Evolutionary conservation across 2,888 invertebrate species (phyloP), one percentile per base, ranked within the genome.

Genomic region (Eledona agricola): DNA sequence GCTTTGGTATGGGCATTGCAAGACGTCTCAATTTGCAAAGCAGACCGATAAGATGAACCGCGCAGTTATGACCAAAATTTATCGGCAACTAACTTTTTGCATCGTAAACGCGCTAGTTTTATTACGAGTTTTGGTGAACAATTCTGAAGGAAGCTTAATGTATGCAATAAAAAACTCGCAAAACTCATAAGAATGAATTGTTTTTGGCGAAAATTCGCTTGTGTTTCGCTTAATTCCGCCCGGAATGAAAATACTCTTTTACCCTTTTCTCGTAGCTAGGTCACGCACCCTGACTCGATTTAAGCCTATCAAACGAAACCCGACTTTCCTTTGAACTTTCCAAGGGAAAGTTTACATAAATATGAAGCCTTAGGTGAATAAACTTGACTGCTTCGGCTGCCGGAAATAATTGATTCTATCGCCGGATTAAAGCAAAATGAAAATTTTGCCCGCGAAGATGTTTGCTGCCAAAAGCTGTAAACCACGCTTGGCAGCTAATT

Each of bases 341-440:
- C 13, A 16, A 7, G 15, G 37, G 26, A 38, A 38, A 38, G 38
- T 38, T 38, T 38, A 25, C 38, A 38, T 38, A 38, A 38, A 38
- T 38, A 38, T 38, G 38, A 38, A 20, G 20, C 20, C 10, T 11
- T 20, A 34, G 34, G 19, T 34, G 34, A 20, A 34, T 34, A 34
- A 34, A 34, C 20, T 16, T n/a, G n/a, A n/a, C 20, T 10, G 3
- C 9, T 10, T 12, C 22, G 10, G 11, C 22, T 20, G 2, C 5
- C 5, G 10, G 10, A 20, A 20, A 20, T 20, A 20, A 34, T 34
- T 34, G 34, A 34, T 11, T 34, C 7, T 9, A 20, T 34, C 6
- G 3, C 3, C 5, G 2, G 6, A 10, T 7, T 26, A 23, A 23
- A 7, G 3, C 4, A 6, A n/a, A n/a, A n/a, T n/a, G n/a, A n/a